These are phyloP conservation scores for Stenodema calcarata DNA, from an alignment of 2,888 invertebrate species.

Conservation along the genomic window DNA sequence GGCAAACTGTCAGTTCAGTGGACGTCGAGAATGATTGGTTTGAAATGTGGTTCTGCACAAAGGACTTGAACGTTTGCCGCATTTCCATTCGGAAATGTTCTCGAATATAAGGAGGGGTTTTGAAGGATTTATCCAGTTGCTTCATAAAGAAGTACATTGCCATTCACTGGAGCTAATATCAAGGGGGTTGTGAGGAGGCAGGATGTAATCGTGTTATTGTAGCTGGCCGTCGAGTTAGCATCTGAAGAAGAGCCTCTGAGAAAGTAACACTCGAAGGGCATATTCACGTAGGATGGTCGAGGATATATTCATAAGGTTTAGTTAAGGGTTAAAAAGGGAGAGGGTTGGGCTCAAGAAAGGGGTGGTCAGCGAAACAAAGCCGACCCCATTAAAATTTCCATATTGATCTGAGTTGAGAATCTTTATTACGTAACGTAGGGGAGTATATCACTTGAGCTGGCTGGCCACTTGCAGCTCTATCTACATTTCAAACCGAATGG, in stretches of 20 bases:
- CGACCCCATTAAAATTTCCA: slow-evolving; percentile 57
- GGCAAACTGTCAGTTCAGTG: background rate
- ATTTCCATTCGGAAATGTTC: slow-evolving; percentile 5
- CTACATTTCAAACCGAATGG: slow-evolving; percentile 44
- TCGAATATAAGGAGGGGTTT: background rate
- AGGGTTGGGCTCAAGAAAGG: slow-evolving; percentile 49
- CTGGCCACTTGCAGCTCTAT: slow-evolving; percentile 47
- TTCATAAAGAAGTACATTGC: background rate
- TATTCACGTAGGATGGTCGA: slow-evolving; percentile 17
- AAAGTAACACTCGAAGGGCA: slow-evolving; percentile 27
- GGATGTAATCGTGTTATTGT: slow-evolving; percentile 27
- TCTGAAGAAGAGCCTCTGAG: slow-evolving; percentile 26
- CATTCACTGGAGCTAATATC: slow-evolving; percentile 6
- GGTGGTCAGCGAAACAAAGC: slow-evolving; percentile 55
- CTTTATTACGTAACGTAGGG: slow-evolving; percentile 57
- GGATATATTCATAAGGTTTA: slow-evolving; percentile 51
- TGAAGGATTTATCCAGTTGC: background rate
- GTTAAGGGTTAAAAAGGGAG: slow-evolving; percentile 50
- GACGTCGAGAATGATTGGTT: background rate
- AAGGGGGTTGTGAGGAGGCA: background rate
- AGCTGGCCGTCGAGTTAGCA: slow-evolving; percentile 13
- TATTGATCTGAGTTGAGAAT: slow-evolving; percentile 57
- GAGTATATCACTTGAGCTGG: slow-evolving; percentile 49
- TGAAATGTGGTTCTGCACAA: background rate
- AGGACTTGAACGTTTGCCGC: background rate